Evolutionary conservation across 2,113 vertebrate species (phyloP), one percentile per base, ranked within the genome.

Genomic region (Acanthisitta chloris): DNA sequence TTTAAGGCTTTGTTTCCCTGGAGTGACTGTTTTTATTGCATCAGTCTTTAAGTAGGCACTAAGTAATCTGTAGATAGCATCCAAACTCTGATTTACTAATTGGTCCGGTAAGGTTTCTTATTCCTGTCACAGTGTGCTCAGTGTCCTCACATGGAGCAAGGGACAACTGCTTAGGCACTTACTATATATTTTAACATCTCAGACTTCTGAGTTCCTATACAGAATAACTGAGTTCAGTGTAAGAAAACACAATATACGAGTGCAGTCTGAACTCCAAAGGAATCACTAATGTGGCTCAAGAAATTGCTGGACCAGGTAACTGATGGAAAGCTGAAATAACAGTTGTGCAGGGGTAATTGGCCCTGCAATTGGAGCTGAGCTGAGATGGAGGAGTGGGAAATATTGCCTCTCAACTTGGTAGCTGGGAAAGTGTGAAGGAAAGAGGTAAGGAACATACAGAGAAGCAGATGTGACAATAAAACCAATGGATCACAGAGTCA

Each of bases 271-370:
- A 93, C 70, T 82, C 4, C 0, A 86, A 88, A 96, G 66, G 69
- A 95, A 74, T 94, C 69, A 42, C 42, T 91, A 93, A 94, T 46
- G 67, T 88, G 76, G 36, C 49, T 96, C 48, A 88, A 90, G 79
- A 96, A 96, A 94, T 59, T 86, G 49, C 61, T 86, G 83, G 86
- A 86, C 54, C 2, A 14, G 72, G 54, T 90, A 95, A 86, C 71
- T 13, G 6, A 29, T 51, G 31, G 55, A 83, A 71, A 94, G 42
- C 67, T 94, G 79, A 69, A 95, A 92, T 91, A 88, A 92, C 88
- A 90, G 64, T 59, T 91, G 82, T 81, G 48, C 54, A 81, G 82
- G 82, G 45, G 88, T 94, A 94, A 94, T 94, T 95, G 33, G 73
- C 55, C 79, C 71, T 92, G 72, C 90, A 88, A 89, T 76, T 86